Conservation (phyloP, 2,888 invertebrate species). For the Lasioglossum zephyrum region DNA sequence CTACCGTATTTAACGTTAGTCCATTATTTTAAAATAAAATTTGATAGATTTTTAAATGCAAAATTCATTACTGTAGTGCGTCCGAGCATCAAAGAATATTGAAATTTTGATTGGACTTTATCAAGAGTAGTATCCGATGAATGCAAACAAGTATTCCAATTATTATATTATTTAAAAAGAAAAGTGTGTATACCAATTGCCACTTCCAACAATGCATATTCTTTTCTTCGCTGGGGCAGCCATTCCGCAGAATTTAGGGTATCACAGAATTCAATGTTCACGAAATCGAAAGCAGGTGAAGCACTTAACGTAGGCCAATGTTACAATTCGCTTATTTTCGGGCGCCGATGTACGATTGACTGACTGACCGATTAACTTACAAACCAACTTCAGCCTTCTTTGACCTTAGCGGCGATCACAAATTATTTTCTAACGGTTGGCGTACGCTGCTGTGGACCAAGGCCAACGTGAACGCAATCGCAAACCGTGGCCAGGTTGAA, state of each 20-base stretch:
- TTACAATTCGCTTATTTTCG: conserved; percentile 55
- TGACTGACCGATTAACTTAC: conserved; percentile 76
- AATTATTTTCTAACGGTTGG: conserved; percentile 72
- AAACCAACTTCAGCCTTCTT: conserved; percentile 75
- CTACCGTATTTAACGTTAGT: not conserved
- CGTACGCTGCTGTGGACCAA: conserved; percentile 78
- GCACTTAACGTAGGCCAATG: conserved; percentile 10
- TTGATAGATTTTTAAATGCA: not conserved
- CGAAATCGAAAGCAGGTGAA: not conserved
- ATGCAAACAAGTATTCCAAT: not conserved
- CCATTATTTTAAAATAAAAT: not conserved
- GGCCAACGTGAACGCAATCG: conserved; percentile 73
- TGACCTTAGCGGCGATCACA: conserved; percentile 78
- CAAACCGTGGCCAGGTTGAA: conserved; percentile 68
- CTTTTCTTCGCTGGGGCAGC: conserved; percentile 79
- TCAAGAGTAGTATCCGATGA: not conserved
- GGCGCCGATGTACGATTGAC: conserved; percentile 54
- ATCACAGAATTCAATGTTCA: conserved; percentile 49
- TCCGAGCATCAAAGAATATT: not conserved
- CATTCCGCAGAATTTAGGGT: conserved; percentile 54
- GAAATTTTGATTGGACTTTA: not conserved
- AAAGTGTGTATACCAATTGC: conserved; percentile 84
- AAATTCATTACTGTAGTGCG: not conserved
- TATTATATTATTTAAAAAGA: not conserved
- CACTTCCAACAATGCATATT: conserved; percentile 86